Evolutionary conservation across 64 coral and sea anemone species (phyloP).

Genomic region (Montipora capricornis): DNA sequence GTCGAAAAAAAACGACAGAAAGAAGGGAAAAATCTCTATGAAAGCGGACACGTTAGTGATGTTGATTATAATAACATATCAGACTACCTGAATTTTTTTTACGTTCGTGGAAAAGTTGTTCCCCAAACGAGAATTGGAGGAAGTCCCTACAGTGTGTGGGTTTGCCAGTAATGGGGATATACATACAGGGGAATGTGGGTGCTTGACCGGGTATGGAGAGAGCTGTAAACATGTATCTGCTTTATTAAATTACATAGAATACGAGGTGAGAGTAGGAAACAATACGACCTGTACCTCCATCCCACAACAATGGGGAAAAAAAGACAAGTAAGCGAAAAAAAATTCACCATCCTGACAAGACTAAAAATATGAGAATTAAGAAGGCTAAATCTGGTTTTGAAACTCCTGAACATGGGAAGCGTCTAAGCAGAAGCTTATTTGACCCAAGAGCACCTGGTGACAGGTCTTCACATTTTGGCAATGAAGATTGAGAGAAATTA

Average conservation of each 20-base stretch:
- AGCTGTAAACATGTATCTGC: no score
- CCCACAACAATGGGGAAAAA: no score
- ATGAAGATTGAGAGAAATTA: conserved; percentile 3
- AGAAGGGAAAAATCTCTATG: no score
- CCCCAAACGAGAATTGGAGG: not conserved
- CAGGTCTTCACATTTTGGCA: not conserved
- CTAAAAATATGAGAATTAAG: no score
- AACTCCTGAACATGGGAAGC: not conserved
- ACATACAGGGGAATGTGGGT: no score
- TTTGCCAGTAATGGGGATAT: not conserved
- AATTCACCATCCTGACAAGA: no score
- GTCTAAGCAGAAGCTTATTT: not conserved
- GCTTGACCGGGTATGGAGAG: no score
- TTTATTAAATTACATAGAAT: no score
- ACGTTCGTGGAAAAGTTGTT: conserved; percentile 10
- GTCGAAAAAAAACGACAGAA: not conserved
- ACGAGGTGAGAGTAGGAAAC: no score
- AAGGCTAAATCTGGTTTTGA: not conserved
- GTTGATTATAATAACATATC: conserved; percentile 37
- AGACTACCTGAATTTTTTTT: not conserved
- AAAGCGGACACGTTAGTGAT: not conserved
- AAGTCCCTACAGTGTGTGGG: conserved; percentile 24
- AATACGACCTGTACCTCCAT: no score
- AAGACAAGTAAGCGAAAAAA: no score
- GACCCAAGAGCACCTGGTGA: not conserved